phyloP scores from a whole-genome alignment of 1,140 invertebrate genomes.

The Oryzaephilus surinamensis region DNA sequence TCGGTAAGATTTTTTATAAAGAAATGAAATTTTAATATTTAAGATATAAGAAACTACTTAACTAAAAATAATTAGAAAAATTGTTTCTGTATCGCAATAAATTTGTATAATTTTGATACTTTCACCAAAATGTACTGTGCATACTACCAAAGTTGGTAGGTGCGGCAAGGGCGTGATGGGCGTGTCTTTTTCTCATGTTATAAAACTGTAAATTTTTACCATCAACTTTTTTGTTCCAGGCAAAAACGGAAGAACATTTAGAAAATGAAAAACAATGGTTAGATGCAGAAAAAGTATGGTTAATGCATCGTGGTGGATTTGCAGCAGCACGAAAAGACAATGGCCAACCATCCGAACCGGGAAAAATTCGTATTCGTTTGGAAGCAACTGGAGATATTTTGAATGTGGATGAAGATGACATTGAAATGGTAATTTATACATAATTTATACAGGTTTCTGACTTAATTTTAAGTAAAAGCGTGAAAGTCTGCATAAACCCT shows the following conservation, averaged over 20 bases:
- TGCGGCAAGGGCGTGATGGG: background rate
- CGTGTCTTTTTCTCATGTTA: background rate
- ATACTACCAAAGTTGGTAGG: too few species aligned
- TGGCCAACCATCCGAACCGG: constrained; percentile 35
- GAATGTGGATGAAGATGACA: constrained; percentile 83
- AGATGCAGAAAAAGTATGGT: constrained; percentile 73
- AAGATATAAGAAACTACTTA: too few species aligned
- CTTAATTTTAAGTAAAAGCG: constrained; percentile 40
- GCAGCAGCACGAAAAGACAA: constrained; percentile 60
- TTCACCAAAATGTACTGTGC: too few species aligned
- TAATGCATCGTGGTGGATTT: constrained; percentile 84
- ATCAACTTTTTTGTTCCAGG: constrained; percentile 43
- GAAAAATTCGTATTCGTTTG: constrained; percentile 63
- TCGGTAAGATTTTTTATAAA: background rate
- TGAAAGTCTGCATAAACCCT: too few species aligned
- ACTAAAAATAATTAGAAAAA: too few species aligned
- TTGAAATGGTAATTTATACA: constrained; percentile 83
- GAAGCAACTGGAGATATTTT: constrained; percentile 66
- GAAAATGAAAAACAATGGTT: constrained; percentile 71
- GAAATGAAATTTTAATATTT: background rate
- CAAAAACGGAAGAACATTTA: constrained; percentile 69
- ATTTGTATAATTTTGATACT: too few species aligned
- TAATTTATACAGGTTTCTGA: constrained; percentile 81
- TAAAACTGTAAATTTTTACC: background rate
- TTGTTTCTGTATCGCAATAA: too few species aligned